These are phyloP conservation scores for Hirtodrosophila alboralis DNA, from an alignment of 2,888 invertebrate species.

Conservation along the genomic window DNA sequence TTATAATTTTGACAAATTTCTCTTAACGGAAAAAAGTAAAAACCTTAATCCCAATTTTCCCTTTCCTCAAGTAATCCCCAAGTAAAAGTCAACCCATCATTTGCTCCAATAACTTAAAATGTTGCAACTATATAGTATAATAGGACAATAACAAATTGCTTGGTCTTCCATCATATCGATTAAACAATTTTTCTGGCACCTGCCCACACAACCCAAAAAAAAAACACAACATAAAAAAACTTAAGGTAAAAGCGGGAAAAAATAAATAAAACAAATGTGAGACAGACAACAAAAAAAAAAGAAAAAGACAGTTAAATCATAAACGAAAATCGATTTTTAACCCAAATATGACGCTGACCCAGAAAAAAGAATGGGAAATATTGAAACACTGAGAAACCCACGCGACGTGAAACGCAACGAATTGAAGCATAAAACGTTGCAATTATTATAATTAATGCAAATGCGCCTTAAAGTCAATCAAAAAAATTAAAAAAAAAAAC, in stretches of 20 bases:
- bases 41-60: not conserved
- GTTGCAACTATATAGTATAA: constrained; percentile 15
- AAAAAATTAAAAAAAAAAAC: too few species aligned
- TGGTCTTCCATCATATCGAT: constrained; percentile 56
- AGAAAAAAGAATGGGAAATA: constrained; percentile 37
- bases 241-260: constrained; percentile 20
- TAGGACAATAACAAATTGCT: constrained; percentile 51
- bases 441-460: constrained; percentile 77
- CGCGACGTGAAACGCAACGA: constrained; percentile 39
- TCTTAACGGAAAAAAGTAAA: too few species aligned
- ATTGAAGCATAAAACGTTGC: constrained; percentile 66
- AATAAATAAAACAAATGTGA: constrained; percentile 32
- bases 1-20: too few species aligned
- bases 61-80: constrained; percentile 1
- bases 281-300: constrained; percentile 28
- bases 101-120: constrained; percentile 15
- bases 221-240: constrained; percentile 32
- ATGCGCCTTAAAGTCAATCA: constrained; percentile 51
- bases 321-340: constrained; percentile 77
- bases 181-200: constrained; percentile 57
- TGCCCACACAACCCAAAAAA: constrained; percentile 25
- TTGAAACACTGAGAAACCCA: constrained; percentile 32
- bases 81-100: constrained; percentile 3
- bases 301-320: constrained; percentile 55
- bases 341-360: constrained; percentile 73